Evolutionary conservation across 1,140 invertebrate genomes (phyloP).

Genomic region (Atta cephalotes): DNA sequence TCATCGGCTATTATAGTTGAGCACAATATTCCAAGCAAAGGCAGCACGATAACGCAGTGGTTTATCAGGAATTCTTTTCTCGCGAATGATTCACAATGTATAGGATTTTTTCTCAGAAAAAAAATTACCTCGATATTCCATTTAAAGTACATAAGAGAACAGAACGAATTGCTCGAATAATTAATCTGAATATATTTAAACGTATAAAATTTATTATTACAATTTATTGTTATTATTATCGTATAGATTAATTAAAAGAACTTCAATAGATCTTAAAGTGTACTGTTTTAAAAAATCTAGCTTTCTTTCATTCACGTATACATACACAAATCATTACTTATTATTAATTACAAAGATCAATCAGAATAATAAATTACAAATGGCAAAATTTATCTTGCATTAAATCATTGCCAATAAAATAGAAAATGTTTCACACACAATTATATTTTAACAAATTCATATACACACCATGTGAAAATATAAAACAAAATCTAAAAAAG

Average conservation of each 20-base stretch:
- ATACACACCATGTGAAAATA: too few species aligned
- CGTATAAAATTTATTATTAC: neutral
- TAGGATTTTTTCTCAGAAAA: neutral
- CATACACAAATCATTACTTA: neutral
- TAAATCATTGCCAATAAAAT: neutral
- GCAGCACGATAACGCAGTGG: slow-evolving; percentile 32
- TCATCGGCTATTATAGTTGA: slow-evolving; percentile 31
- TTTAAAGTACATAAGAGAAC: neutral
- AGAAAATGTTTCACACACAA: neutral
- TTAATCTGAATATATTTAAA: slow-evolving; percentile 20
- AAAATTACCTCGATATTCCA: slow-evolving; percentile 15
- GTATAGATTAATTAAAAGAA: neutral
- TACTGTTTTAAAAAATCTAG: neutral
- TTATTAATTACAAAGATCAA: neutral
- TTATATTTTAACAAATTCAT: too few species aligned
- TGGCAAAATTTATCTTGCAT: neutral
- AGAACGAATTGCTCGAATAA: neutral
- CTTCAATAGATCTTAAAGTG: neutral
- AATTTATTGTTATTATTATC: neutral
- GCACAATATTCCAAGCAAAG: slow-evolving; percentile 31
- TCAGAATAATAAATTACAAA: neutral
- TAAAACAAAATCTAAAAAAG: neutral
- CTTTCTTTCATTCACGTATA: neutral
- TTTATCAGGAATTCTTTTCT: slow-evolving; percentile 38
- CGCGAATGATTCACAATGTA: slow-evolving; percentile 5